A percentile compares a stretch with the other conserved stretches of the same genome.
These are phyloP conservation scores for Malthinus flaveolus DNA, from an alignment of 2,888 invertebrate species.

Conservation along the genomic window DNA sequence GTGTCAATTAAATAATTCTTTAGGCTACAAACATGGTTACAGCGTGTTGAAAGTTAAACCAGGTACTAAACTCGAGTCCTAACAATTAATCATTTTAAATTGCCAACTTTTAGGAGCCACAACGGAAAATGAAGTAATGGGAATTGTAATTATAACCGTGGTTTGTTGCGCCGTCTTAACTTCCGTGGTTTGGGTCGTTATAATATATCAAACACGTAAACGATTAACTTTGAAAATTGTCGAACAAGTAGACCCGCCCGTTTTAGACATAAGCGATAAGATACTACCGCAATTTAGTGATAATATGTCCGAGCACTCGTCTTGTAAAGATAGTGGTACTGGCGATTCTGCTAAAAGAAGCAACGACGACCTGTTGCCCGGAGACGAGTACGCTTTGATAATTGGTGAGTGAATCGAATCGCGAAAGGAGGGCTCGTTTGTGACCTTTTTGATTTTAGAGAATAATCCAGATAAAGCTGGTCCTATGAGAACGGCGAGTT, in stretches of 20 bases:
- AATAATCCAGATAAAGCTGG: slow-evolving; percentile 28
- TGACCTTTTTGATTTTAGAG: no score
- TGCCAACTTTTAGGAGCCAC: slow-evolving; percentile 39
- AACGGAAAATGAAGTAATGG: slow-evolving; percentile 76
- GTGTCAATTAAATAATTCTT: slow-evolving; percentile 85
- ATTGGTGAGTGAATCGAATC: slow-evolving; percentile 38
- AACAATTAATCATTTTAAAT: neutral
- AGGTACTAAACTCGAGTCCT: slow-evolving; percentile 45
- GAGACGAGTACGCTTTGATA: slow-evolving; percentile 45
- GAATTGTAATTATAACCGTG: slow-evolving; percentile 86
- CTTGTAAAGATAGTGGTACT: slow-evolving; percentile 80
- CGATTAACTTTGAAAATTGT: slow-evolving; percentile 58
- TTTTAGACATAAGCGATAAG: slow-evolving; percentile 41
- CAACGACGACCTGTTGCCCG: slow-evolving; percentile 53
- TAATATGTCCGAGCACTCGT: slow-evolving; percentile 73
- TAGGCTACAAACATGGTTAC: slow-evolving; percentile 75
- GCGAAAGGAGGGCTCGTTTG: no score
- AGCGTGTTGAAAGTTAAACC: slow-evolving; percentile 74
- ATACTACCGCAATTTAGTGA: slow-evolving; percentile 57
- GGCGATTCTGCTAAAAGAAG: slow-evolving; percentile 78
- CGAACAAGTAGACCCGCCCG: slow-evolving; percentile 49
- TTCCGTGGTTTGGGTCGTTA: slow-evolving; percentile 88
- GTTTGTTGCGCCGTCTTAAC: slow-evolving; percentile 92
- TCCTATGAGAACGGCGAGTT: slow-evolving; percentile 38
- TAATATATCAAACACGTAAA: slow-evolving; percentile 83